Evolutionary conservation across 2,113 vertebrate genomes (phyloP), one percentile per base, ranked within the genome.

Genomic region (Helogale parvula): DNA sequence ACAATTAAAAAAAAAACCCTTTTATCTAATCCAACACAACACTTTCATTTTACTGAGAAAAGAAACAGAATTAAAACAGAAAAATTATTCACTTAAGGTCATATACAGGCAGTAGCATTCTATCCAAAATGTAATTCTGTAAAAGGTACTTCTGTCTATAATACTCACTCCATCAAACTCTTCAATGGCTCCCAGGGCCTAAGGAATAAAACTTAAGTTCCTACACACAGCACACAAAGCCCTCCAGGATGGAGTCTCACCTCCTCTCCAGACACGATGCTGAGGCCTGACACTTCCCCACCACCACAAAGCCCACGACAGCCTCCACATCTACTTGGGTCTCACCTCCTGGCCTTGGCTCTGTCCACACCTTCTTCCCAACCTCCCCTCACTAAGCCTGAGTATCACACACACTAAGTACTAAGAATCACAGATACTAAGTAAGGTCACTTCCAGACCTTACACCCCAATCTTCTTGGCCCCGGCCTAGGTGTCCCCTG

Each of bases 301-400:
- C 25, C 9, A 60, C 25, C 0, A 3, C 13, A 7, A 80, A 33
- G 76, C 23, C 3, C 11, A 4, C 2, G 8, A 4, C 0, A 11
- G 63, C 27, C 15, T 65, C 65, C 14, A 3, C 3, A 23, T 15
- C 85, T 76, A 29, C n/a, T 17, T 14, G 35, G 15, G 41, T 52
- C 80, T 90, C 33, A 38, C 7, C 86, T 69, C 17, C 79, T 45
- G 69, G 41, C 31, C 92, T 86, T 12, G 4, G 23, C 76, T 31
- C 5, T 45, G 57, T 29, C 50, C 60, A 79, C 0, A 0, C 69
- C n/a, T 71, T 88, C 60, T 72, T 74, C 19, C 47, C 74, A 63
- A 2, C 66, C 7, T 63, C 50, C 5, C 27, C 47, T 60, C 21
- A 50, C 66, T 29, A 72, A 68, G 47, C 47, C 33, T 38, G 14